Conservation (phyloP, 1,140 invertebrate genomes). For the Zaprionus inermis region DNA sequence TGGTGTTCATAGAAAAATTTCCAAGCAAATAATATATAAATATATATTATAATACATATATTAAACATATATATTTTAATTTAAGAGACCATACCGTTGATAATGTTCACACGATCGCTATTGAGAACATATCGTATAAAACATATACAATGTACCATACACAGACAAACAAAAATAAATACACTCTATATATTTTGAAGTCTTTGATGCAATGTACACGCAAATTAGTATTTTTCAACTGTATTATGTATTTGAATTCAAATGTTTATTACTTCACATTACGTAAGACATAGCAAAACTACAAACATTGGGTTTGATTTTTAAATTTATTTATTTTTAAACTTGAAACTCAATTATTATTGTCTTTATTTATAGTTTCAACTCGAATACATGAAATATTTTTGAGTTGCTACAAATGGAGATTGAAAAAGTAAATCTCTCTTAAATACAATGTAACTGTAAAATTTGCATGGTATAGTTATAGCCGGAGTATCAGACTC, state of each 20-base stretch:
- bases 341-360: conserved; percentile 68
- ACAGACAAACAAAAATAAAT: too few relatives aligned
- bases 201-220: neutral
- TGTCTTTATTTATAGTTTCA: conserved; percentile 71
- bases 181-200: too few relatives aligned
- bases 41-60: neutral
- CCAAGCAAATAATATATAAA: neutral
- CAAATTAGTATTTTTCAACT: neutral
- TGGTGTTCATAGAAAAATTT: neutral
- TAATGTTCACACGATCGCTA: too few relatives aligned
- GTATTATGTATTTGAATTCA: neutral
- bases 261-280: too few relatives aligned
- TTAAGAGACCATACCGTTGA: too few relatives aligned
- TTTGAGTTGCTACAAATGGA: conserved; percentile 17
- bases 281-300: too few relatives aligned
- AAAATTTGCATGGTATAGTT: conserved; percentile 12
- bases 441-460: conserved; percentile 32
- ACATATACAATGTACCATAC: too few relatives aligned
- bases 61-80: too few relatives aligned
- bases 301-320: too few relatives aligned
- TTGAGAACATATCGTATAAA: too few relatives aligned
- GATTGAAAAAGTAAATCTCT: conserved; percentile 45
- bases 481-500: neutral
- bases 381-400: conserved; percentile 51
- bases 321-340: conserved; percentile 35